phyloP scores from a whole-genome alignment of 2,113 vertebrate genomes.

The Cryptomyrus ogoouensis region DNA sequence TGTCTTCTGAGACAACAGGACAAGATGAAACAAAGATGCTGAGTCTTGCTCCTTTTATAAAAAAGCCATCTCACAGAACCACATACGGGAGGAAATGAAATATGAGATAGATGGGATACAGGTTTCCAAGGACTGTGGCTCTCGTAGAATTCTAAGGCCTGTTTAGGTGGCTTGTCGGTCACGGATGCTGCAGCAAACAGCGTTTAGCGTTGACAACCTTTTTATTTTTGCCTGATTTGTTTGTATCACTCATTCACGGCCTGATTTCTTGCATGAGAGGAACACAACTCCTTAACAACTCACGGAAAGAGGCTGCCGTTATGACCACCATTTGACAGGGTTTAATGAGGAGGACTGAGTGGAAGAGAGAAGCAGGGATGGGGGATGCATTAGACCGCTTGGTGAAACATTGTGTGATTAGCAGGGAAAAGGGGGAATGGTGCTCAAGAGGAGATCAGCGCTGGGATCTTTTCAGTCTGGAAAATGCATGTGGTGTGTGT shows the following conservation, averaged over 20 bases:
- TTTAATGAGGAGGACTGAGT: neutral
- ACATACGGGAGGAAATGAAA: neutral
- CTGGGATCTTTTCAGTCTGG: constrained; percentile 10
- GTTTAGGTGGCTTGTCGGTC: neutral
- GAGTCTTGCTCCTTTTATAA: neutral
- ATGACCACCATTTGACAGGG: neutral
- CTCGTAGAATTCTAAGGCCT: neutral
- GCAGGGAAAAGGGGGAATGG: neutral
- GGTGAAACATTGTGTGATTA: neutral
- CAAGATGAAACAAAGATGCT: neutral
- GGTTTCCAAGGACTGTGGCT: neutral
- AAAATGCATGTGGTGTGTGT: constrained; percentile 8
- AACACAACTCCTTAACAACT: neutral
- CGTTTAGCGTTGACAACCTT: neutral
- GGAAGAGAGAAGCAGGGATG: neutral
- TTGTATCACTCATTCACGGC: neutral
- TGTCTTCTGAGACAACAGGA: neutral
- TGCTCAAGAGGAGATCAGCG: constrained; percentile 18
- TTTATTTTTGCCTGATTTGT: neutral
- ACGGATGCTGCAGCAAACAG: neutral
- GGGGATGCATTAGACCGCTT: neutral
- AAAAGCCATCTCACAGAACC: neutral
- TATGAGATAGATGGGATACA: neutral
- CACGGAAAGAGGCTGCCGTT: neutral
- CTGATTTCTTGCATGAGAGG: neutral